Evolutionary conservation across 2,797 vertebrate genomes (phyloP).

Genomic region (Chiloscyllium punctatum): DNA sequence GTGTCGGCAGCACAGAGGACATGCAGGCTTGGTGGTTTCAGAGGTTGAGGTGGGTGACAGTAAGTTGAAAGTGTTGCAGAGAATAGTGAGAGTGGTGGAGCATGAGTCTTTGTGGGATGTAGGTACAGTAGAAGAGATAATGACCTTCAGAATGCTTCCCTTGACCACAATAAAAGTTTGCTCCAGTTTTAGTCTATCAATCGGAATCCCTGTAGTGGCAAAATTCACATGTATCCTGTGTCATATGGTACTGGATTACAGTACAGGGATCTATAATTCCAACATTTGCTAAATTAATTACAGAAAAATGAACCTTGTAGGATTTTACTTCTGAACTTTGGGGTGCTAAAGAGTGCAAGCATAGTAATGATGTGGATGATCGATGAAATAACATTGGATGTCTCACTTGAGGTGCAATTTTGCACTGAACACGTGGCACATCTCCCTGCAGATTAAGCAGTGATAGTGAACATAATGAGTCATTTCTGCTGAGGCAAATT

Average conservation of each 20-base stretch:
- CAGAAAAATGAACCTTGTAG: not conserved
- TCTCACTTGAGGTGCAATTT: not conserved
- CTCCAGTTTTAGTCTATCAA: no score
- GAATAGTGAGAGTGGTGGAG: not conserved
- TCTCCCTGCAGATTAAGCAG: not conserved
- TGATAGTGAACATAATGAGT: not conserved
- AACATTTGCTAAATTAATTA: not conserved
- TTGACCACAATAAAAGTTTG: not conserved
- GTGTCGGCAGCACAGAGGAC: no score
- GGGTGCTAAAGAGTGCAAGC: not conserved
- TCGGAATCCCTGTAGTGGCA: not conserved
- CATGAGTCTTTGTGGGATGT: not conserved
- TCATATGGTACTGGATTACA: no score
- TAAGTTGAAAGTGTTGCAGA: not conserved
- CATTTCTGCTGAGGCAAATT: not conserved
- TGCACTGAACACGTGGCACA: not conserved
- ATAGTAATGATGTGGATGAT: no score
- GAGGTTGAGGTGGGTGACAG: no score
- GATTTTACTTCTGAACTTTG: not conserved
- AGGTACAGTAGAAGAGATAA: not conserved
- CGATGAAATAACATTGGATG: not conserved
- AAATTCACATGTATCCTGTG: not conserved
- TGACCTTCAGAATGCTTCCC: not conserved
- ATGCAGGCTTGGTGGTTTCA: no score
- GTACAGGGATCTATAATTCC: not conserved